Percentiles rank a stretch among this genome's conserved stretches.
Conservation (phyloP, 92 coral and sea anemone species). For the Palythoa heliodiscus region DNA sequence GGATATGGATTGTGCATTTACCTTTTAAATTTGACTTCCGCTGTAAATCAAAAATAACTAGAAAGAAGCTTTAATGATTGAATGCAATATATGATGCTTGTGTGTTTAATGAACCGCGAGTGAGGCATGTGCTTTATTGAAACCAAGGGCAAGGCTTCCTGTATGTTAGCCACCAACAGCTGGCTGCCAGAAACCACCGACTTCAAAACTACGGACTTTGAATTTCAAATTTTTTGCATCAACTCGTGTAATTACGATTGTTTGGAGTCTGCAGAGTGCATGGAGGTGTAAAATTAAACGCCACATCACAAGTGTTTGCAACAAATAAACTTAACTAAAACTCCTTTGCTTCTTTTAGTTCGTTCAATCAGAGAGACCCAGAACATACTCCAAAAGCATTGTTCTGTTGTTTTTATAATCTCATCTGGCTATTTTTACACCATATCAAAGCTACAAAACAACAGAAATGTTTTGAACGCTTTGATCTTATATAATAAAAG, state of each 20-base stretch:
- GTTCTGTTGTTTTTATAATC: neutral
- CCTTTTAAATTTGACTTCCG: neutral
- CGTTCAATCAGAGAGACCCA: neutral
- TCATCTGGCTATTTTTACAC: neutral
- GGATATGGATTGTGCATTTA: neutral
- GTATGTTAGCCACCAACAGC: neutral
- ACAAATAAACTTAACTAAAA: neutral
- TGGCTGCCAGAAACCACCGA: neutral
- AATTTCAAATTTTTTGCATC: neutral
- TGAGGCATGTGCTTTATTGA: neutral
- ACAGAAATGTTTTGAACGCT: neutral
- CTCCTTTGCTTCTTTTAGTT: neutral
- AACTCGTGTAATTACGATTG: neutral
- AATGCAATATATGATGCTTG: neutral
- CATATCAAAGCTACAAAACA: neutral
- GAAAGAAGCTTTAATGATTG: neutral
- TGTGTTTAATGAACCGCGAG: neutral
- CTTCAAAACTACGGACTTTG: neutral
- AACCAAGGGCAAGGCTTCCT: neutral
- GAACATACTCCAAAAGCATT: neutral
- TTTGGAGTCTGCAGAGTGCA: neutral
- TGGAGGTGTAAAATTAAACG: neutral
- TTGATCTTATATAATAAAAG: neutral
- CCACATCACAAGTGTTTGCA: neutral
- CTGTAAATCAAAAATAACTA: conserved; percentile 7